A percentile compares a stretch with the other conserved stretches of the same genome.
phyloP scores from a whole-genome alignment of 2,888 invertebrate genomes.

The Agelastica alni region DNA sequence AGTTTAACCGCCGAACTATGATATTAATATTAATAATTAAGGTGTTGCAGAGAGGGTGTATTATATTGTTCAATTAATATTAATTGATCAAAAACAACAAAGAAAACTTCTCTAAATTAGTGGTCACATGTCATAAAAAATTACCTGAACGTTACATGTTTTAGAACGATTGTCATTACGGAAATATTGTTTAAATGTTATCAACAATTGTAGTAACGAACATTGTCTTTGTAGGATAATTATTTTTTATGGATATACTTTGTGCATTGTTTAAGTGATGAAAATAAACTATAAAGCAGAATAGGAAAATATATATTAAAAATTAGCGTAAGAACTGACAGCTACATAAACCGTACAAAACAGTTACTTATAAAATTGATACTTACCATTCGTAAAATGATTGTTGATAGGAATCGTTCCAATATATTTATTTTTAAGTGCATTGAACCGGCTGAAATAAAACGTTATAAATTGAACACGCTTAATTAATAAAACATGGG shows the following conservation, averaged over 20 bases:
- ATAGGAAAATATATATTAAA: neutral
- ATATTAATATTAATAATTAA: too few species aligned
- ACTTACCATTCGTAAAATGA: slow-evolving; percentile 18
- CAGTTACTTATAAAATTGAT: slow-evolving; percentile 25
- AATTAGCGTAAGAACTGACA: slow-evolving; percentile 2
- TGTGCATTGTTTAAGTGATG: neutral
- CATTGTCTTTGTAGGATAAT: neutral
- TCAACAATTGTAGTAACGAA: neutral
- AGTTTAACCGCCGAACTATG: too few species aligned
- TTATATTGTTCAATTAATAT: too few species aligned
- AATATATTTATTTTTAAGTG: slow-evolving; percentile 23
- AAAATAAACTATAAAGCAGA: neutral
- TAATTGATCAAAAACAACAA: too few species aligned
- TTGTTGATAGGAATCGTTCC: slow-evolving; percentile 16
- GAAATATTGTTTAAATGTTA: neutral
- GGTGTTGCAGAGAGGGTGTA: too few species aligned
- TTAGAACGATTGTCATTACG: neutral
- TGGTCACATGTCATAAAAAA: too few species aligned
- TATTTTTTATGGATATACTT: neutral
- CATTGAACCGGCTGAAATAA: slow-evolving; percentile 23
- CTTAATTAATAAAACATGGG: slow-evolving; percentile 20
- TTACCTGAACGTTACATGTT: neutral
- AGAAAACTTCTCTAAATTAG: too few species aligned
- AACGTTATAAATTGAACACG: slow-evolving; percentile 22
- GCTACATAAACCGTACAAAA: slow-evolving; percentile 18